phyloP scores from a whole-genome alignment of 2,113 vertebrate species.

The Oncorhynchus gorbuscha region DNA sequence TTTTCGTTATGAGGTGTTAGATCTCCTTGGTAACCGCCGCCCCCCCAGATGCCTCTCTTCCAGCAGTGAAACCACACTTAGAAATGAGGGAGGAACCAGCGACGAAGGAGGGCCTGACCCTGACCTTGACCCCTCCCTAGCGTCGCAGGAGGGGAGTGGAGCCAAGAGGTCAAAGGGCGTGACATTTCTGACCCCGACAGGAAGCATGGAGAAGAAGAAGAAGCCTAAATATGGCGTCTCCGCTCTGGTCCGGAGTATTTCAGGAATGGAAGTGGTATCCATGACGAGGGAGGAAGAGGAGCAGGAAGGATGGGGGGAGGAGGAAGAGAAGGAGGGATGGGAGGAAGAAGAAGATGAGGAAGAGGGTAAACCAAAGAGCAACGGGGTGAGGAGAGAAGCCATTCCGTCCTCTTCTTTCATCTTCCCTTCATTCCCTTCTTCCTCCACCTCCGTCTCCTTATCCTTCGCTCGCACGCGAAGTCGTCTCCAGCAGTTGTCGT shows the following conservation, averaged over 20 bases:
- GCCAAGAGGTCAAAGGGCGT: slow-evolving; percentile 60
- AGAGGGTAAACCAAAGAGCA: slow-evolving; percentile 87
- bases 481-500: slow-evolving; percentile 77
- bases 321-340: slow-evolving; percentile 37
- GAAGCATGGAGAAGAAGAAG: slow-evolving; percentile 73
- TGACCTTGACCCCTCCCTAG: too few species aligned
- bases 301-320: slow-evolving; percentile 38
- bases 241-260: slow-evolving; percentile 85
- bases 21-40: slow-evolving; percentile 92
- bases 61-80: slow-evolving; percentile 84
- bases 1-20: slow-evolving; percentile 94
- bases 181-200: slow-evolving; percentile 55
- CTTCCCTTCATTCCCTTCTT: slow-evolving; percentile 61
- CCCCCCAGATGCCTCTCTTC: slow-evolving; percentile 86
- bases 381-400: slow-evolving; percentile 82
- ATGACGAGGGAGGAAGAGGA: not conserved
- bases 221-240: slow-evolving; percentile 77
- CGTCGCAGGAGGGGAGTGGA: not conserved
- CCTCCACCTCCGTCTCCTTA: slow-evolving; percentile 68
- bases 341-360: slow-evolving; percentile 62
- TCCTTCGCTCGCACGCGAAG: slow-evolving; percentile 79
- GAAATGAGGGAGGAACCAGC: slow-evolving; percentile 72
- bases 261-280: slow-evolving; percentile 65
- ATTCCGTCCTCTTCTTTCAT: slow-evolving; percentile 60
- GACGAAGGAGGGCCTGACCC: not conserved